Evolutionary conservation across 2,797 vertebrate species (phyloP).

Genomic region (Sparidentex hasta): DNA sequence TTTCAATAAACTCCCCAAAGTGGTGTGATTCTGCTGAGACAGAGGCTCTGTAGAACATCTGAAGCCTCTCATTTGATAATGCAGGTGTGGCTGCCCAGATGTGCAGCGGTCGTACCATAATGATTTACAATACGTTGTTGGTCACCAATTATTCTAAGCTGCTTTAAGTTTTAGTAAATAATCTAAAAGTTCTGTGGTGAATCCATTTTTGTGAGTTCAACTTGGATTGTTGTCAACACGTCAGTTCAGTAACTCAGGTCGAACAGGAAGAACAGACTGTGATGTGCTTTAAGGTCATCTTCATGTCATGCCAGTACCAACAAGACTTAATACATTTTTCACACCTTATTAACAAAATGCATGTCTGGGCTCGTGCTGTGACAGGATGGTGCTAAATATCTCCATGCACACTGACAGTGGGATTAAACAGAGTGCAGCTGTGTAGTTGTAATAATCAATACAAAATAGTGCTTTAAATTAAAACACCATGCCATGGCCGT

Average conservation of each 20-base stretch:
- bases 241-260: background rate
- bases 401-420: background rate
- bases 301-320: slow-evolving; percentile 28
- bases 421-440: background rate
- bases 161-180: background rate
- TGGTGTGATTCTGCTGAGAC: background rate
- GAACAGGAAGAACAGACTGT: background rate
- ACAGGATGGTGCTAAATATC: slow-evolving; percentile 20
- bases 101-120: too few relatives aligned
- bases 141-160: background rate
- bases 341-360: slow-evolving; percentile 48
- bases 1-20: background rate
- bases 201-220: background rate
- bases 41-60: background rate
- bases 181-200: background rate
- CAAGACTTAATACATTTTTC: slow-evolving; percentile 44
- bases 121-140: background rate
- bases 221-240: background rate
- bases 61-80: background rate
- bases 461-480: background rate
- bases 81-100: background rate
- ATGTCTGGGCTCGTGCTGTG: background rate
- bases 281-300: slow-evolving; percentile 19
- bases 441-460: background rate
- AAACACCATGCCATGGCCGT: background rate